phyloP scores from a whole-genome alignment of 2,888 invertebrate genomes.

The Andrena haemorrhoa region DNA sequence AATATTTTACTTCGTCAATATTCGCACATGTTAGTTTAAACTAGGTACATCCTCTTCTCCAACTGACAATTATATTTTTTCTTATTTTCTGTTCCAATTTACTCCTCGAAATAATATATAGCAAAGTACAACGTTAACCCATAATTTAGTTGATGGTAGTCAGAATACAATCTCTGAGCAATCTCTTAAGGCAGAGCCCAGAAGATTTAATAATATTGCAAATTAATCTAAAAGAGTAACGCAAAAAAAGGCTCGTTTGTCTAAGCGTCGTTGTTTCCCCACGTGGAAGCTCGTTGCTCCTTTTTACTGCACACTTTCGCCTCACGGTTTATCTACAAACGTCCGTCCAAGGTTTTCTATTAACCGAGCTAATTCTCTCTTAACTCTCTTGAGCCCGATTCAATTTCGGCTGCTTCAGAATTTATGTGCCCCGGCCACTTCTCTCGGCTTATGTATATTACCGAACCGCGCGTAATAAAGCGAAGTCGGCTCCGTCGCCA shows the following conservation, averaged over 20 bases:
- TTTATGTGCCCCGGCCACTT: slow-evolving; percentile 22
- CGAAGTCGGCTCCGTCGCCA: not conserved
- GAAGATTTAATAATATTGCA: not conserved
- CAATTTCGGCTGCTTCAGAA: slow-evolving; percentile 31
- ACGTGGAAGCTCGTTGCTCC: not conserved
- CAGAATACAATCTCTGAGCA: too few relatives aligned
- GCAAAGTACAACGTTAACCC: too few relatives aligned
- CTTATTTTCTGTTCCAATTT: too few relatives aligned
- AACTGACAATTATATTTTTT: too few relatives aligned
- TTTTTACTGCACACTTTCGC: not conserved
- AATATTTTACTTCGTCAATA: too few relatives aligned
- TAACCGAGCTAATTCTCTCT: slow-evolving; percentile 21
- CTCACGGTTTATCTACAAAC: not conserved
- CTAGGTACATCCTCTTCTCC: too few relatives aligned
- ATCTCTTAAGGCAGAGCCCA: too few relatives aligned
- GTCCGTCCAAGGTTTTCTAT: slow-evolving; percentile 19
- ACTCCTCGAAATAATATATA: too few relatives aligned
- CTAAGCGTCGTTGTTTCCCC: not conserved
- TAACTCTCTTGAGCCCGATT: slow-evolving; percentile 6
- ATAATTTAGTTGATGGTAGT: too few relatives aligned
- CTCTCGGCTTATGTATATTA: slow-evolving; percentile 12
- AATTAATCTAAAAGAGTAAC: not conserved
- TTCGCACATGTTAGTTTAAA: too few relatives aligned
- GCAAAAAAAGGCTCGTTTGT: not conserved
- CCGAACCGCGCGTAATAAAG: slow-evolving; percentile 23